Base-by-base conservation (phyloP, 2,888 invertebrate species). In the Pterostichus niger region DNA sequence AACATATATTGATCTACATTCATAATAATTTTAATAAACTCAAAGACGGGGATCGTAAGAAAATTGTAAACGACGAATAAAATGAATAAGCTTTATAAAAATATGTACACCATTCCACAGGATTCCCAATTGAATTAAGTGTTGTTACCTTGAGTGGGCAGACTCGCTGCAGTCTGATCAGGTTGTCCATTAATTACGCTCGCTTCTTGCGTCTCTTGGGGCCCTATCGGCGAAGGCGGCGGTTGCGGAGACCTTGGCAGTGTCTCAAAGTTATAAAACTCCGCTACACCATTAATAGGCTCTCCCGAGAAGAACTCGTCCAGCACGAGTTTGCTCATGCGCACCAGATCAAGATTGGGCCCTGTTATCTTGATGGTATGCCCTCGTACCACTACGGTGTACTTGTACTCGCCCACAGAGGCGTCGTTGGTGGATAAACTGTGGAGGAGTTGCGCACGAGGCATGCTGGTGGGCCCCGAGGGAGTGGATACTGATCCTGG, bases 381-480 rank as follows among this genome's bases (percentile, higher is more conserved):
- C 85, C 96, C 96, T 10, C 88, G 87, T 88, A 96, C 94, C 87
- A 94, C 94, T 85, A 97, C 96, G 85, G 97, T 96, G 90, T 96
- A 96, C 90, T 96, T 96, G 90, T 96, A 97, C 91, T 97, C 97
- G 88, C 95, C 96, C 88, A 96, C 91, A 86, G 94, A 94, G 86
- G 96, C 95, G 91, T 96, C 96, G 90, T 95, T 96, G 87, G 95
- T 95, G 87, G 96, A 95, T 89, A 94, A 93, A 90, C 95, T 96
- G 90, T 96, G 96, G 87, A 95, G 92, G 85, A 96, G 91, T 85
- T 92, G 90, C 85, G 93, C 91, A 85, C 93, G 91, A 85, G 92
- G 91, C 82, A 90, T 91, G 35, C 56, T 40, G 91, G 89, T 33
- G n/a, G 44, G 44, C 40, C 56, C 84, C 86, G 86, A 77, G 86